These are phyloP conservation scores for Amiota minor DNA, from an alignment of 2,888 invertebrate genomes.

Conservation along the genomic window DNA sequence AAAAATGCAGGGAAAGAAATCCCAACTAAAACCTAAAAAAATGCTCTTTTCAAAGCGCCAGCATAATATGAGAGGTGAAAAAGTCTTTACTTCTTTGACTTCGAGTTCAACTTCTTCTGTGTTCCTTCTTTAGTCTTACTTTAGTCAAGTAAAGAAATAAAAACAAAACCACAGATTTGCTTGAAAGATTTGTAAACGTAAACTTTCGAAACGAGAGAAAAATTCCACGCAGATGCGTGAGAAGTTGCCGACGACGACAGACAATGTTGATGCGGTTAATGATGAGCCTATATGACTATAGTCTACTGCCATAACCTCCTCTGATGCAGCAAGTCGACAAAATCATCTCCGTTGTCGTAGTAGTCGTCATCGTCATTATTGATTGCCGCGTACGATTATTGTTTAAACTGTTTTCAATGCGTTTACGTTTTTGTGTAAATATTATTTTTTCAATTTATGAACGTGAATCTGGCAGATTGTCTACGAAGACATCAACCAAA, in stretches of 20 bases:
- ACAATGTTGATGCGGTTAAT: conserved; percentile 30
- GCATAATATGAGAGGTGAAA: not conserved
- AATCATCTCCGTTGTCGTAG: conserved; percentile 8
- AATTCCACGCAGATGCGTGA: conserved; percentile 64
- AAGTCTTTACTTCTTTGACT: no score
- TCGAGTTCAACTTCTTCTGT: no score
- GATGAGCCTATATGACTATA: not conserved
- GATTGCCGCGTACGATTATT: conserved; percentile 64
- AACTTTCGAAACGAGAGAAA: conserved; percentile 67
- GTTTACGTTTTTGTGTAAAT: conserved; percentile 64
- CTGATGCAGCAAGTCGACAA: no score
- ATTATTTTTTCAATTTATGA: conserved; percentile 68
- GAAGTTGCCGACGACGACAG: conserved; percentile 53
- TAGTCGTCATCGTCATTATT: conserved; percentile 52
- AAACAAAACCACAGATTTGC: conserved; percentile 52
- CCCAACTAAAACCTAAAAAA: conserved; percentile 51
- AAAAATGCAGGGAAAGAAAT: conserved; percentile 16
- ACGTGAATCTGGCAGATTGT: conserved; percentile 31
- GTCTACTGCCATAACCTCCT: no score
- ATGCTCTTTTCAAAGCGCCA: conserved; percentile 30
- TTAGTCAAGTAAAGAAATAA: no score
- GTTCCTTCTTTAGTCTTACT: no score
- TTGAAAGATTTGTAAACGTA: conserved; percentile 63
- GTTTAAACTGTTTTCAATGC: conserved; percentile 69
- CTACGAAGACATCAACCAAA: conserved; percentile 30